Percentiles rank a stretch among this genome's conserved stretches.
Evolutionary conservation across 30 jellyfish, hydroid and myxozoan species (phyloP).

Genomic region (Chironex yamaguchii): DNA sequence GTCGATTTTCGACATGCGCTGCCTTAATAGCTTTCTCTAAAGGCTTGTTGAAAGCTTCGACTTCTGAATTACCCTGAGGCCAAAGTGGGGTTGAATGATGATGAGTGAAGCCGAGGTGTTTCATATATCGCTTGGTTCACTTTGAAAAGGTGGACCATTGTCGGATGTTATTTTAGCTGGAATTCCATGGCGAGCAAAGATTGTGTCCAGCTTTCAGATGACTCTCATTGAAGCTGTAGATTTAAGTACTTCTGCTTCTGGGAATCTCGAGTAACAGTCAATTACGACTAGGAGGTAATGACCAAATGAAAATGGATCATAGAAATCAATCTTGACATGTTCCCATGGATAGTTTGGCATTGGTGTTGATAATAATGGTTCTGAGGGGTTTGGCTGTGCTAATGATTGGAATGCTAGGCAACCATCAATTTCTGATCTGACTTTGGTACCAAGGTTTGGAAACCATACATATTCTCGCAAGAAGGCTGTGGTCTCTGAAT

Average conservation of each 20-base stretch:
- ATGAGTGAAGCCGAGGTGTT: neutral
- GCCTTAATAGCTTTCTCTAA: constrained; percentile 35
- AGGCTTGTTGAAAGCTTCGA: constrained; percentile 38
- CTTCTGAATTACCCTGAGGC: constrained; percentile 51
- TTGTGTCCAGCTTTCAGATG: constrained; percentile 19
- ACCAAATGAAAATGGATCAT: constrained; percentile 40
- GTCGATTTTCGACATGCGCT: constrained; percentile 20
- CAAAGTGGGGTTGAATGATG: constrained; percentile 16
- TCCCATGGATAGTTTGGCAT: constrained; percentile 36
- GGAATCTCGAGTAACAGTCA: constrained; percentile 12
- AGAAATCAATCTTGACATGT: constrained; percentile 9
- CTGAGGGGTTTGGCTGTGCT: constrained; percentile 9
- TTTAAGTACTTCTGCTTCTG: constrained; percentile 7
- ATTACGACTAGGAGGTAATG: constrained; percentile 12
- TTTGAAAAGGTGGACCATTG: constrained; percentile 48
- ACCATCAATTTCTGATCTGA: constrained; percentile 14
- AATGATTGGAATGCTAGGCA: constrained; percentile 29
- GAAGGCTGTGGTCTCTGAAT: constrained; percentile 24
- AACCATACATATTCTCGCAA: constrained; percentile 59
- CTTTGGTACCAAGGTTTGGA: constrained; percentile 17
- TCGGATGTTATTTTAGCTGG: constrained; percentile 14
- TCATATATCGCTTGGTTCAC: constrained; percentile 9
- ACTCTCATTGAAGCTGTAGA: no score
- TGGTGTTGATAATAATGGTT: constrained; percentile 30
- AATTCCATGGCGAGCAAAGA: constrained; percentile 18